phyloP scores from a whole-genome alignment of 2,888 invertebrate genomes.

The Nomada fucata region DNA sequence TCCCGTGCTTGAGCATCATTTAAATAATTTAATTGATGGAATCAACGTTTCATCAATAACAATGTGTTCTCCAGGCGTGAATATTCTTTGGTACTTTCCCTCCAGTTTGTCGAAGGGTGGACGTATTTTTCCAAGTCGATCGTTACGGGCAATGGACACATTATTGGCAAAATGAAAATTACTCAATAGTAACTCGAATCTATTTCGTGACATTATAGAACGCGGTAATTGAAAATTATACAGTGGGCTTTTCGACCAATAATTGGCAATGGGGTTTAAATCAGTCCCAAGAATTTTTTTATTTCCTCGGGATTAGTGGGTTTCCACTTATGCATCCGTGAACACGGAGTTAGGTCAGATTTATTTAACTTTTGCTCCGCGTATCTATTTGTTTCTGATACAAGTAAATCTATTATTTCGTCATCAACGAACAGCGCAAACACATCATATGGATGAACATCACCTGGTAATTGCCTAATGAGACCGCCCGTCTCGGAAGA shows the following conservation, averaged over 20 bases:
- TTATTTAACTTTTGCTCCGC: conserved; percentile 51
- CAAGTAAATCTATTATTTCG: conserved; percentile 53
- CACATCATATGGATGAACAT: conserved; percentile 46
- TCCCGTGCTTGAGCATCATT: conserved; percentile 6
- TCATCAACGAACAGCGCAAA: conserved; percentile 52
- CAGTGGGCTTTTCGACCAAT: conserved; percentile 49
- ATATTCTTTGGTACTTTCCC: conserved; percentile 28
- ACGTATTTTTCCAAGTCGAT: conserved; percentile 53
- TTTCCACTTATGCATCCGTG: conserved; percentile 62
- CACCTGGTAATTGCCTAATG: conserved; percentile 37
- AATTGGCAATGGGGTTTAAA: conserved; percentile 46
- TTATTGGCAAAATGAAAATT: conserved; percentile 52
- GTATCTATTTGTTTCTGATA: conserved; percentile 63
- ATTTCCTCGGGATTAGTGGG: conserved; percentile 66
- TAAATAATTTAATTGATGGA: conserved; percentile 67
- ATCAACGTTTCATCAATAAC: neutral
- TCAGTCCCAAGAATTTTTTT: no score
- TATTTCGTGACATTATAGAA: conserved; percentile 47
- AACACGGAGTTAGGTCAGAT: conserved; percentile 36
- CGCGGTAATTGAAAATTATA: conserved; percentile 47
- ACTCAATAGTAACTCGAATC: conserved; percentile 52
- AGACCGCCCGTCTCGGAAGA: conserved; percentile 38
- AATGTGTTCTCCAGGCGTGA: no score
- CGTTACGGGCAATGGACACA: conserved; percentile 33
- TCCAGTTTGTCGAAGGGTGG: conserved; percentile 45